A percentile compares a stretch with the other conserved stretches of the same genome.
phyloP scores from a whole-genome alignment of 1,140 invertebrate species.

The Scaptomyza graminum region DNA sequence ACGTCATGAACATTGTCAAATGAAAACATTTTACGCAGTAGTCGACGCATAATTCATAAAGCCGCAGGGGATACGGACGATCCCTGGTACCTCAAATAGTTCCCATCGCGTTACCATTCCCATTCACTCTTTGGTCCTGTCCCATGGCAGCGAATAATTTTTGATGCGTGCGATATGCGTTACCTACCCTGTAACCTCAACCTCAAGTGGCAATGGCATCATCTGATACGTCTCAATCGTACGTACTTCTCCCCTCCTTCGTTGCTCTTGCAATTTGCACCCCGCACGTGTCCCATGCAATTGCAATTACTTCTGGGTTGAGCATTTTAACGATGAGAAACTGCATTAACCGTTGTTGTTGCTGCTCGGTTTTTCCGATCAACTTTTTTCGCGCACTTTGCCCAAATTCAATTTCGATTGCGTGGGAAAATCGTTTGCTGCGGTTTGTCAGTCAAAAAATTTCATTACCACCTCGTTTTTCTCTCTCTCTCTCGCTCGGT shows the following conservation, averaged over 20 bases:
- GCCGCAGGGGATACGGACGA: slow-evolving; percentile 54
- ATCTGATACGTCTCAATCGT: slow-evolving; percentile 71
- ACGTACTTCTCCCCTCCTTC: not conserved
- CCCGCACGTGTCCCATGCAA: slow-evolving; percentile 66
- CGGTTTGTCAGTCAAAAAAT: slow-evolving; percentile 48
- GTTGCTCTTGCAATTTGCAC: slow-evolving; percentile 57
- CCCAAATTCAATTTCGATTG: slow-evolving; percentile 62
- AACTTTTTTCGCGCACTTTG: slow-evolving; percentile 40
- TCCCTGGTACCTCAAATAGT: slow-evolving; percentile 9
- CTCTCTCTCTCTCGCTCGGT: not conserved
- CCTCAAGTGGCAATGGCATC: slow-evolving; percentile 52
- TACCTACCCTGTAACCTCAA: slow-evolving; percentile 58
- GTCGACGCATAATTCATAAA: slow-evolving; percentile 58
- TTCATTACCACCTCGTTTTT: not conserved
- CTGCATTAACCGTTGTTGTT: slow-evolving; percentile 22
- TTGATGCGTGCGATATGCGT: slow-evolving; percentile 41
- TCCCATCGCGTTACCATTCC: not conserved
- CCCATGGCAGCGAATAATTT: not conserved
- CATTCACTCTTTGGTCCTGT: not conserved
- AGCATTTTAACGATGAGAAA: slow-evolving; percentile 72
- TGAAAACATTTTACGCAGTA: slow-evolving; percentile 62
- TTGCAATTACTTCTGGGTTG: slow-evolving; percentile 68
- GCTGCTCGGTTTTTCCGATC: not conserved
- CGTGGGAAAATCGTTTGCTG: slow-evolving; percentile 65
- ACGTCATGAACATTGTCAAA: slow-evolving; percentile 48